These are phyloP conservation scores for Andrena bucephala DNA, from an alignment of 2,888 invertebrate species.

Conservation along the genomic window DNA sequence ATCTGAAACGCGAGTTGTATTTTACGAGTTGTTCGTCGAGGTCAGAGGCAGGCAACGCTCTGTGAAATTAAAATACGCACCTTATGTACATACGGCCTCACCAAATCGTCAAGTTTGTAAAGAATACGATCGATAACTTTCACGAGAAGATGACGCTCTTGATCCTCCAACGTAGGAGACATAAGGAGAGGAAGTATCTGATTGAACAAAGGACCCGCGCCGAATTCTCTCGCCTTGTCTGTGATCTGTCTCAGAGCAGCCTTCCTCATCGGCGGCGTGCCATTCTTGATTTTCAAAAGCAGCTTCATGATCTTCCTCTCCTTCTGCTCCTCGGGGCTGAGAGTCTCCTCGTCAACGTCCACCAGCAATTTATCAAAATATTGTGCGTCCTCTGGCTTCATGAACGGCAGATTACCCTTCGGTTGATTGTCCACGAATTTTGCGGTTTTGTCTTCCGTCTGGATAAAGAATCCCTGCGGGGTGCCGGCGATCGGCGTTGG, in stretches of 20 bases:
- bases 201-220: slow-evolving; percentile 99
- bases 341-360: slow-evolving; percentile 98
- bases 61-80: slow-evolving; percentile 81
- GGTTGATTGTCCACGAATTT: slow-evolving; percentile 99
- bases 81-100: slow-evolving; percentile 99
- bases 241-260: slow-evolving; percentile 98
- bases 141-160: slow-evolving; percentile 98
- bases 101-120: slow-evolving; percentile 99
- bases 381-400: slow-evolving; percentile 99
- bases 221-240: slow-evolving; percentile 99
- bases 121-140: slow-evolving; percentile 99
- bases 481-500: slow-evolving; percentile 98
- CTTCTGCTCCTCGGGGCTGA: slow-evolving; percentile 98
- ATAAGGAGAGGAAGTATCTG: slow-evolving; percentile 99
- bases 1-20: slow-evolving; percentile 87
- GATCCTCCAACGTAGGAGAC: slow-evolving; percentile 99
- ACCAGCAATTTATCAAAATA: slow-evolving; percentile 99
- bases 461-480: slow-evolving; percentile 97
- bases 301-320: slow-evolving; percentile 99
- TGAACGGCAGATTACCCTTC: slow-evolving; percentile 98
- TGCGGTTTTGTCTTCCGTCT: slow-evolving; percentile 93
- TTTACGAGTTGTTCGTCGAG: slow-evolving; percentile 18
- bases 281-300: slow-evolving; percentile 99
- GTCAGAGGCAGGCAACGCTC: slow-evolving; percentile 6
- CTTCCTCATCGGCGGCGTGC: slow-evolving; percentile 99